phyloP scores from a whole-genome alignment of 2,888 invertebrate species.

The Prenolepis imparis region DNA sequence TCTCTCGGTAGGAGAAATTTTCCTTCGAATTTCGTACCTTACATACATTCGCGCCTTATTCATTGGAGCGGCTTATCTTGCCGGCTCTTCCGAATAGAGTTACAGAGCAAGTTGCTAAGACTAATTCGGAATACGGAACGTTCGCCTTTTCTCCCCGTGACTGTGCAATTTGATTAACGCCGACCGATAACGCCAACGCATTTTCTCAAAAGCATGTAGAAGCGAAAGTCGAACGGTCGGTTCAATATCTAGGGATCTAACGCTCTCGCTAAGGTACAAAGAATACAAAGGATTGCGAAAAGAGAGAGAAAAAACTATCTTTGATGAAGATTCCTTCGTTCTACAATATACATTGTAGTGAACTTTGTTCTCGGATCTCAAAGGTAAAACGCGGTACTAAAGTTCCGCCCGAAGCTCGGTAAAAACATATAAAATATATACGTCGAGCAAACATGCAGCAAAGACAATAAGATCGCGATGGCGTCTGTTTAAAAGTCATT shows the following conservation, averaged over 20 bases:
- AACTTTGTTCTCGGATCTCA: neutral
- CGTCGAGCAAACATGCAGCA: slow-evolving; percentile 57
- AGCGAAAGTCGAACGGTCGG: slow-evolving; percentile 2
- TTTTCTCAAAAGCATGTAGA: neutral
- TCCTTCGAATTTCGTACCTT: slow-evolving; percentile 2
- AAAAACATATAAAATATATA: slow-evolving; percentile 54
- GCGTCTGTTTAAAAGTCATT: slow-evolving; percentile 66
- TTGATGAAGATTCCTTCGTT: slow-evolving; percentile 8
- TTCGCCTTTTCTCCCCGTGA: slow-evolving; percentile 15
- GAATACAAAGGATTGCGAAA: slow-evolving; percentile 4
- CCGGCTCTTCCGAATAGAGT: neutral
- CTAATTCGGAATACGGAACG: slow-evolving; percentile 24
- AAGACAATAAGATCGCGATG: slow-evolving; percentile 57
- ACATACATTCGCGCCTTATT: neutral
- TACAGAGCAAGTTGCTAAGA: neutral
- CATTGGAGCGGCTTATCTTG: neutral
- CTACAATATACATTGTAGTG: neutral
- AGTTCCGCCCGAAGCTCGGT: slow-evolving; percentile 54
- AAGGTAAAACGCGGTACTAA: slow-evolving; percentile 50
- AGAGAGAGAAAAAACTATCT: slow-evolving; percentile 38
- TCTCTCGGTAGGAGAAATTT: slow-evolving; percentile 15
- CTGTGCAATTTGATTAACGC: slow-evolving; percentile 21
- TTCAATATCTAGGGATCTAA: neutral
- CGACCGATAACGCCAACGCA: slow-evolving; percentile 11
- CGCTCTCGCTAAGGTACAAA: neutral